These are phyloP conservation scores for Dolichotis patagonum DNA, from an alignment of 2,113 vertebrate species.

Conservation along the genomic window DNA sequence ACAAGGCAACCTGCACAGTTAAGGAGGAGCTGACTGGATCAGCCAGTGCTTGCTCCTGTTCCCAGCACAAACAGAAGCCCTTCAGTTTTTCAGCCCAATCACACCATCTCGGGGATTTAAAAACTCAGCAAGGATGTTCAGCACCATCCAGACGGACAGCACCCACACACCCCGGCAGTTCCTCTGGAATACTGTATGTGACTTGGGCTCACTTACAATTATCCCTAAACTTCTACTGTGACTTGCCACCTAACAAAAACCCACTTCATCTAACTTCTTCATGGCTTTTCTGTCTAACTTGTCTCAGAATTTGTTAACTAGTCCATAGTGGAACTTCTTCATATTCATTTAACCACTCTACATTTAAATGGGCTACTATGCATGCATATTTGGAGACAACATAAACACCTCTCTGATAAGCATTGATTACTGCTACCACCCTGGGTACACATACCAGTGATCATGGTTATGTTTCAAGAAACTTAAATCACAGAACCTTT, in stretches of 20 bases:
- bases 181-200: not conserved
- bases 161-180: no score
- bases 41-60: not conserved
- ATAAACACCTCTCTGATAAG: not conserved
- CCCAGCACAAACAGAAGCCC: fast-evolving
- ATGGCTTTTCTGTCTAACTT: not conserved
- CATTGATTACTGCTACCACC: not conserved
- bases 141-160: not conserved
- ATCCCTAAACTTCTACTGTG: not conserved
- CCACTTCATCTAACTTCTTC: not conserved
- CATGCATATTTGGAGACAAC: not conserved
- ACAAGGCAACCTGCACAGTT: no score
- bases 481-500: not conserved
- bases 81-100: not conserved
- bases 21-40: not conserved
- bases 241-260: no score
- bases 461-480: not conserved
- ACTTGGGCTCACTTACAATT: not conserved
- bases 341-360: not conserved
- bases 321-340: not conserved
- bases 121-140: not conserved
- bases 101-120: no score
- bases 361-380: not conserved
- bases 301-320: not conserved
- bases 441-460: not conserved